Percentiles rank a stretch among this genome's conserved stretches.
These are phyloP conservation scores for Xiphydria camelus DNA, from an alignment of 2,888 invertebrate species.

Conservation along the genomic window DNA sequence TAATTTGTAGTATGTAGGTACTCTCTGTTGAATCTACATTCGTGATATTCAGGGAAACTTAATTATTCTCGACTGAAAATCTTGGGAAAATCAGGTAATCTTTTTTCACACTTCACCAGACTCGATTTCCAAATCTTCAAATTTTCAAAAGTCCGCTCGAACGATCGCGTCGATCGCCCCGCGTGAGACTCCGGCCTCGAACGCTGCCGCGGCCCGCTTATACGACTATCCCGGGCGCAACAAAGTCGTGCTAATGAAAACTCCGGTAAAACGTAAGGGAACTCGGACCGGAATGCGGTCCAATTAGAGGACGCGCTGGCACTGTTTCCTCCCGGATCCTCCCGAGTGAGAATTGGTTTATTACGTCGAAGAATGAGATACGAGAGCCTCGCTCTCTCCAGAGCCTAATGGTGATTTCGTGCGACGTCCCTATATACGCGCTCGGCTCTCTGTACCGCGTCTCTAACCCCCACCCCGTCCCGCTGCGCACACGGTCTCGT, in stretches of 20 bases:
- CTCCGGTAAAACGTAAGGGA: conserved; percentile 42
- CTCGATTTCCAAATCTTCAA: background rate
- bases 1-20: too few relatives aligned
- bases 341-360: conserved; percentile 44
- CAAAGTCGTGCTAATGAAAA: conserved; percentile 52
- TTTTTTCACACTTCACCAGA: background rate
- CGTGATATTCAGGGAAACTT: too few relatives aligned
- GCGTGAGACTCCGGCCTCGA: too few relatives aligned
- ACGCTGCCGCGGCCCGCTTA: too few relatives aligned
- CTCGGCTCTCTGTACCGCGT: conserved; percentile 12
- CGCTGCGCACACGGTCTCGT: conserved; percentile 12
- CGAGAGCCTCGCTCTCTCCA: too few relatives aligned
- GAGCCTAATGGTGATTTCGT: conserved; percentile 40
- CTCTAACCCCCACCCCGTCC: conserved; percentile 9
- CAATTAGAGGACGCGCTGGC: conserved; percentile 44
- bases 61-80: too few relatives aligned
- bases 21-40: background rate
- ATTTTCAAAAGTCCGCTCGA: too few relatives aligned
- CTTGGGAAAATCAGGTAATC: background rate
- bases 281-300: conserved; percentile 48
- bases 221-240: too few relatives aligned
- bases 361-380: conserved; percentile 39
- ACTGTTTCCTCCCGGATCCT: background rate
- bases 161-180: too few relatives aligned
- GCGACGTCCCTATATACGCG: conserved; percentile 17